Evolutionary conservation across 2,113 vertebrate genomes (phyloP), one percentile per base, ranked within the genome.

Genomic region (Sprattus sprattus): DNA sequence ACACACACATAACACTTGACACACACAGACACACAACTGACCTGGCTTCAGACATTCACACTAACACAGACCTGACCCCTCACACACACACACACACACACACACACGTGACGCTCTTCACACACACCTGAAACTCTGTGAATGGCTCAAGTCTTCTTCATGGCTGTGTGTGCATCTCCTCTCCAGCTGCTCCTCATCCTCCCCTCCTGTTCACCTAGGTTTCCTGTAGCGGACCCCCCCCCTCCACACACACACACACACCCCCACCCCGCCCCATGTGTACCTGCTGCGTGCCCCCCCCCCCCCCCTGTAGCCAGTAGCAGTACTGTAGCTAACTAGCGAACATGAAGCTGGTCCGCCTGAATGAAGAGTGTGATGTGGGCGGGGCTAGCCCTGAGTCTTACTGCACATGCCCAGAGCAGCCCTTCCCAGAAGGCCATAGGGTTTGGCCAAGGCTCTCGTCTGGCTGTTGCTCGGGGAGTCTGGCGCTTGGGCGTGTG

Each of bases 401-500:
- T 3, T 57, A 54, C 15, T 57, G 52, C 16, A 57, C 18, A 20
- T 57, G 4, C 52, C 52, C 50, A 54, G 15, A 54, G 50, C 50
- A 15, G 18, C 50, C 50, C 50, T 54, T 54, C 46, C 46, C 46
- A 39, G 39, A 39, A 39, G 39, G 39, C 39, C 39, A 39, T 2
- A 39, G 39, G 39, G 39, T 39, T 39, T 39, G 39, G 39, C 39
- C 39, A 39, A 39, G 39, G 39, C 39, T 39, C 39, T 2, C 1
- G 39, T 39, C 39, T 39, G 39, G 39, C 39, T 39, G 39, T 2
- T 39, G 39, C 39, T 39, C 39, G 39, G 39, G 39, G 18, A 57
- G 18, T 57, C 52, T 20, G 52, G 0, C 3, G 52, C 4, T 16
- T 57, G 52, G 52, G 92, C 90, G 89, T 93, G 92, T 92, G 91